Evolutionary conservation across 2,888 invertebrate genomes (phyloP).

Genomic region (Phorcus lineatus): DNA sequence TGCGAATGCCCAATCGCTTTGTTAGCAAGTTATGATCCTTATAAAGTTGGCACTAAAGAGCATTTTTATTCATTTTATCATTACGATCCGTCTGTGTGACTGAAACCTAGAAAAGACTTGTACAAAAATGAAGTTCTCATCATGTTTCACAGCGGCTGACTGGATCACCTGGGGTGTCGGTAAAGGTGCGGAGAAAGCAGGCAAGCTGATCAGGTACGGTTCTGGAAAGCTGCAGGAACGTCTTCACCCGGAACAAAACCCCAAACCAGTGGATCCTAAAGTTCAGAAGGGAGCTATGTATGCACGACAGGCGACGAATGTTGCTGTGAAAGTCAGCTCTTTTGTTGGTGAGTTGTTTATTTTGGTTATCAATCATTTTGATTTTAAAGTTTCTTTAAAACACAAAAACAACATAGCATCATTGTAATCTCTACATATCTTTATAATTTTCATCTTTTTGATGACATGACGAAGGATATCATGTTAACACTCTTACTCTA

Average conservation of each 20-base stretch:
- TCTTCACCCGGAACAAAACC: constrained; percentile 76
- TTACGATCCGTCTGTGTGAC: no score
- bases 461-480: no score
- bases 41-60: no score
- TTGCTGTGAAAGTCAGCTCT: constrained; percentile 83
- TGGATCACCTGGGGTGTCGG: constrained; percentile 82
- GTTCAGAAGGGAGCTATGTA: constrained; percentile 80
- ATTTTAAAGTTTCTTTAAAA: not conserved
- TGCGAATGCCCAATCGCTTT: no score
- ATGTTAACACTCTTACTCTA: no score
- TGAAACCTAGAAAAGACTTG: no score
- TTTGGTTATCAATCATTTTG: no score
- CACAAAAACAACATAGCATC: not conserved
- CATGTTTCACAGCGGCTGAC: constrained; percentile 77
- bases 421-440: not conserved
- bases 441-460: not conserved
- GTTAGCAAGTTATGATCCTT: no score
- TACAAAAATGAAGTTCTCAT: no score
- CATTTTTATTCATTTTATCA: no score
- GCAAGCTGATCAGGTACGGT: constrained; percentile 79
- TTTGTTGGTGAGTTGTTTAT: constrained; percentile 79
- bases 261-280: constrained; percentile 78
- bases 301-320: constrained; percentile 82
- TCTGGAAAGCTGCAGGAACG: constrained; percentile 81
- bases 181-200: constrained; percentile 82